Conservation (phyloP, 2,888 invertebrate species). For the Torymus texanus region DNA sequence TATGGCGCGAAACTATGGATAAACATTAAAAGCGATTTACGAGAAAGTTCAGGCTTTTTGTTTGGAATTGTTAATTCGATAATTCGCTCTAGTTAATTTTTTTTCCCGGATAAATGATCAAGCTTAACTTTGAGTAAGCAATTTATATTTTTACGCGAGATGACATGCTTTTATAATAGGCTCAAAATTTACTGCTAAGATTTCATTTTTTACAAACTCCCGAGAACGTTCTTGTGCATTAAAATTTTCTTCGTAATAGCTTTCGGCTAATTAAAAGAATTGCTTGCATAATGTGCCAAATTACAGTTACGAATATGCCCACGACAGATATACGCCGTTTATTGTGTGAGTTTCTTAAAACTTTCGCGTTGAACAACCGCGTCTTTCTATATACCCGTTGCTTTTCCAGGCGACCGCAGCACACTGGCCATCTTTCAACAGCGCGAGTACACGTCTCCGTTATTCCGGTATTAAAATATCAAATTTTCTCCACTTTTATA, state of each 20-base stretch:
- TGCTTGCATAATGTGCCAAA: too few species aligned
- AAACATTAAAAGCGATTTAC: background rate
- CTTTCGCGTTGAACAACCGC: too few species aligned
- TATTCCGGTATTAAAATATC: too few species aligned
- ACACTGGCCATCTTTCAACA: background rate
- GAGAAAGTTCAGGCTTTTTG: constrained; percentile 29
- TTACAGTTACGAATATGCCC: too few species aligned
- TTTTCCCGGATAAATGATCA: background rate
- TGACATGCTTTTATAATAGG: constrained; percentile 1
- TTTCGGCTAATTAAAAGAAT: too few species aligned
- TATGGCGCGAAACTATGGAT: constrained; percentile 12
- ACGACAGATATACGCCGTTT: too few species aligned
- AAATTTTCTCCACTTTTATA: too few species aligned
- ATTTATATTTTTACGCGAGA: constrained; percentile 10
- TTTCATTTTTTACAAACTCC: background rate
- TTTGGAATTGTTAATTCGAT: constrained; percentile 17
- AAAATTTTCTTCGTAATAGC: too few species aligned
- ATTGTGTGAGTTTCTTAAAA: too few species aligned
- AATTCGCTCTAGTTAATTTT: constrained; percentile 30
- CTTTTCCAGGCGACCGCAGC: background rate
- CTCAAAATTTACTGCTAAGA: constrained; percentile 9
- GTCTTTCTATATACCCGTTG: too few species aligned
- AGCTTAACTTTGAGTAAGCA: constrained; percentile 9
- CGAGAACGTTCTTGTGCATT: too few species aligned
- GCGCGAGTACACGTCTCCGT: too few species aligned